Base-by-base conservation (phyloP, 2,797 vertebrate species). In the Siniperca undulata region DNA sequence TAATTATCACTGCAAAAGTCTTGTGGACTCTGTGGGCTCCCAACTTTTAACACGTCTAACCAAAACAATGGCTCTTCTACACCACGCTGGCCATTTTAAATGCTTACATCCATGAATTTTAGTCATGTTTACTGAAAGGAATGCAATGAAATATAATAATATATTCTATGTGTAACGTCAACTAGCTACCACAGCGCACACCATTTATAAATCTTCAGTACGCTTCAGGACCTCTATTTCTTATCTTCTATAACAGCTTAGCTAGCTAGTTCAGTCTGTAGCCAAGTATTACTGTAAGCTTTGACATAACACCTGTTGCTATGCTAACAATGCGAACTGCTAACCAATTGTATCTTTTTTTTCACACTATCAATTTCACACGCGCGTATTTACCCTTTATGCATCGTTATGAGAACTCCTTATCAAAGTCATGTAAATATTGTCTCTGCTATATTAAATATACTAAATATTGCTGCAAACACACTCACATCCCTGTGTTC, bases 391-490 rank as follows among this genome's bases (percentile, higher is more conserved):
- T 27, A 72, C 52, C 60, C 38, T 65, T 27, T 3, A 2, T 11
- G 7, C 50, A 4, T n/a, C 19, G 20, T 59, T 24, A 58, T 24
- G 4, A 19, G 1, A n/a, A 19, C 1, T 27, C 4, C 4, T 52
- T 2, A 5, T 2, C 5, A 13, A n/a, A n/a, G 11, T 20, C 8
- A n/a, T 4, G 2, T 7, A 7, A 8, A 17, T 59, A 5, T 7
- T 64, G 8, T 36, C 22, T 48, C 14, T 12, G 30, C n/a, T n/a
- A n/a, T n/a, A n/a, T n/a, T n/a, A n/a, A n/a, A n/a, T n/a, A n/a
- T n/a, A n/a, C n/a, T n/a, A n/a, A n/a, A n/a, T n/a, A n/a, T n/a
- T n/a, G n/a, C 22, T 30, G 30, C 30, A 7, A n/a, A 50, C 4
- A 27, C 0, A 3, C 9, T 16, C 11, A 30, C 24, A 13, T 30